These are phyloP conservation scores for Protomyctophum bolini DNA, from an alignment of 2,113 vertebrate species.

Conservation along the genomic window DNA sequence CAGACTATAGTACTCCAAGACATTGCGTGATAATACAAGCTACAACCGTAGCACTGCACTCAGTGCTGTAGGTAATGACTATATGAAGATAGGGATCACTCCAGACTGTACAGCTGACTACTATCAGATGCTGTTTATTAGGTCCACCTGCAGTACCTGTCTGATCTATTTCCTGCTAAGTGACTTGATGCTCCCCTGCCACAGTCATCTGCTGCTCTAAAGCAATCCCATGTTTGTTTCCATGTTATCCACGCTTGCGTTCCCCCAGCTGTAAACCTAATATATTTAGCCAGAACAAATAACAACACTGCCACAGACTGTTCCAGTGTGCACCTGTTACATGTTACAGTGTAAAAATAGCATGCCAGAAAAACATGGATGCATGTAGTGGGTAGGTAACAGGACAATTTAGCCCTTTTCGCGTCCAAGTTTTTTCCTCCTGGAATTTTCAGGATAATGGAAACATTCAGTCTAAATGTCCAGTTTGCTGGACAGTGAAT, in stretches of 20 bases:
- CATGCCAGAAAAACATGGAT: background rate
- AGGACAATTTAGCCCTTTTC: too few relatives aligned
- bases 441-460: too few relatives aligned
- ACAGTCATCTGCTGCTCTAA: background rate
- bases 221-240: background rate
- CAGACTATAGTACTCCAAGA: constrained; percentile 57
- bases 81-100: constrained; percentile 11
- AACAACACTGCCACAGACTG: constrained; percentile 21
- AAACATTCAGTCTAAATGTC: too few relatives aligned
- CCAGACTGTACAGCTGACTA: constrained; percentile 5
- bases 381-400: too few relatives aligned
- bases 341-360: background rate
- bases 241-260: background rate
- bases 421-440: too few relatives aligned
- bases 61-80: background rate
- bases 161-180: constrained; percentile 26
- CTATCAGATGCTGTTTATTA: constrained; percentile 1
- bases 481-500: too few relatives aligned
- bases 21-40: background rate
- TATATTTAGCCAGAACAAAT: constrained; percentile 3
- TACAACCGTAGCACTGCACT: background rate
- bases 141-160: constrained; percentile 10
- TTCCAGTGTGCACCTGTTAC: background rate
- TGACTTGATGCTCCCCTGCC: constrained; percentile 10
- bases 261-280: background rate